These are phyloP conservation scores for Propithecus perrieri DNA, from an alignment of 2,797 vertebrate species.

Conservation along the genomic window DNA sequence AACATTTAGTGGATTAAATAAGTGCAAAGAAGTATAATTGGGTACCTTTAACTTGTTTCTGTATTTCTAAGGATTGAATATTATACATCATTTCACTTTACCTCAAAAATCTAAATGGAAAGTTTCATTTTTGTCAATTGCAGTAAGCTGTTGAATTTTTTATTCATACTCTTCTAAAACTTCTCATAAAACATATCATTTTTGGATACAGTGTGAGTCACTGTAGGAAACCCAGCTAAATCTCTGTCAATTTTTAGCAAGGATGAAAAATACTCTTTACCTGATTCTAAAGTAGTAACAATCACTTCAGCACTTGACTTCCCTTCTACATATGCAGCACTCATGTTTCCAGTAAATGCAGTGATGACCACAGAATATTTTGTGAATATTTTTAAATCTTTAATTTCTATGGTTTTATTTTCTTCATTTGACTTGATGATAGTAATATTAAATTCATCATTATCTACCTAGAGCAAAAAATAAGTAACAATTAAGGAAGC, in stretches of 20 bases:
- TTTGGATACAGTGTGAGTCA: not conserved
- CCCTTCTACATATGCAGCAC: conserved; percentile 88
- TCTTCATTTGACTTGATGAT: conserved; percentile 88
- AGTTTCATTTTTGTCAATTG: not conserved
- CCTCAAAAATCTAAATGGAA: not conserved
- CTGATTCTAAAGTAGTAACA: conserved; percentile 93
- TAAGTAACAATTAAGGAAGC: not conserved
- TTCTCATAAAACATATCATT: not conserved
- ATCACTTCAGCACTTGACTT: conserved; percentile 87
- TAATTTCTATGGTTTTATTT: conserved; percentile 88
- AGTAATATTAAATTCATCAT: conserved; percentile 87
- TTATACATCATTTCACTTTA: not conserved
- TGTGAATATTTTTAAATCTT: conserved; percentile 93
- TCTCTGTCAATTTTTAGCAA: not conserved
- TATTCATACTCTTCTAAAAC: not conserved
- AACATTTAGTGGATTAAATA: not conserved
- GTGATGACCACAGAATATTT: conserved; percentile 91
- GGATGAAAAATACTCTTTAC: conserved; percentile 82
- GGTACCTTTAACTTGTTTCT: not conserved
- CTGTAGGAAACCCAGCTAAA: not conserved
- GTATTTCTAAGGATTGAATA: not conserved
- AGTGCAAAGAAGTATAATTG: not conserved
- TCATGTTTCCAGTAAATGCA: conserved; percentile 91
- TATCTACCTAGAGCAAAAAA: conserved; percentile 87
- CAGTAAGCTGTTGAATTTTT: not conserved